Base-by-base conservation (phyloP, 1,140 invertebrate species). In the Anastatus disparis region DNA sequence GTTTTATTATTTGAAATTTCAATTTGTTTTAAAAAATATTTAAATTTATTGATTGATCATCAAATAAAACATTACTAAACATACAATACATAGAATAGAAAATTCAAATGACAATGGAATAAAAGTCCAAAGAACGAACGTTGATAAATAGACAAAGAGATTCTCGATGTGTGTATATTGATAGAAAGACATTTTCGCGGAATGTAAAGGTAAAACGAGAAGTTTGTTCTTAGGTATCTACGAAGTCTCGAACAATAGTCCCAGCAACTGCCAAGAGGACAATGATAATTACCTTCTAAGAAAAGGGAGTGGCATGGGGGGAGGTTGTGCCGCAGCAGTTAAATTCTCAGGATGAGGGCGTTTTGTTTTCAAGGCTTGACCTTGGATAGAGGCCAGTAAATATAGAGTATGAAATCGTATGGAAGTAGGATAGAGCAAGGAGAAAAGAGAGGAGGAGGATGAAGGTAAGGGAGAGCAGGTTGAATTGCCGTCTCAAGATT, bases 281-380 rank as follows among this genome's bases (percentile, higher is more conserved):
- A 50, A 59, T 59, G 62, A 66, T 71, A 65, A 66, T 71, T 71
- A 71, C 38, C 27, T n/a, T n/a, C 20, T 12, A 13, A 13, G 42
- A 15, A 15, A 4, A 15, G 12, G 12, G n/a, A n/a, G n/a, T n/a
- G n/a, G n/a, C 6, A 44, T 24, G 55, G 55, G 15, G 17, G 17
- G 22, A 20, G 46, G 17, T 3, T 9, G n/a, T n/a, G n/a, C n/a
- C n/a, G n/a, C n/a, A n/a, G 42, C 20, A 42, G 12, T 2, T 24
- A 69, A 61, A 69, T 44, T 61, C 40, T n/a, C 29, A 26, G 12
- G 42, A 61, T 31, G 56, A 38, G 20, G 44, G 48, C 35, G 48
- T 70, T 70, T 70, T 70, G 35, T 40, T 63, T 62, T 46, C 27
- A n/a, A n/a, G n/a, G 46, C 12, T 62, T 70, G 67, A 70, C 67